Evolutionary conservation across 1,140 invertebrate species (phyloP).

Genomic region (Eubasilissa regina): DNA sequence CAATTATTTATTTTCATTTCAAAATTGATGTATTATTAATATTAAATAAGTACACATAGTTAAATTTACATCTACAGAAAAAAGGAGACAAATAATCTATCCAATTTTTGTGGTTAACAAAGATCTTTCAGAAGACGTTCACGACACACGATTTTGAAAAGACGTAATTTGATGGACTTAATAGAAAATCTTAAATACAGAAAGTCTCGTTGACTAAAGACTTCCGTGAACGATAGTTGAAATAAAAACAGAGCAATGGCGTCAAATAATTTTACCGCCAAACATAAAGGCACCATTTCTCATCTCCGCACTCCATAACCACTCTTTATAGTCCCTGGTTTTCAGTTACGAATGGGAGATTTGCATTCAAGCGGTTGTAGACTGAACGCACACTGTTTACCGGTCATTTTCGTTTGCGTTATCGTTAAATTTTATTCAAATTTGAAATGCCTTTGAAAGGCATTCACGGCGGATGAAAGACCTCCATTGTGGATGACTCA

Average conservation of each 20-base stretch:
- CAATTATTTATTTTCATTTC: too few relatives aligned
- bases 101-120: too few relatives aligned
- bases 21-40: too few relatives aligned
- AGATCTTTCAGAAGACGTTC: too few relatives aligned
- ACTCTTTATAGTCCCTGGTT: slow-evolving; percentile 10
- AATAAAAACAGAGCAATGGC: neutral
- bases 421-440: neutral
- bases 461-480: slow-evolving; percentile 23
- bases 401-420: neutral
- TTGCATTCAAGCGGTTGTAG: neutral
- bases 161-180: too few relatives aligned
- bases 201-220: too few relatives aligned
- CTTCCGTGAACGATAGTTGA: too few relatives aligned
- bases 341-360: slow-evolving; percentile 12
- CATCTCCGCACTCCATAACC: slow-evolving; percentile 9
- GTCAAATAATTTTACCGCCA: slow-evolving; percentile 18
- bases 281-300: neutral
- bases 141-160: too few relatives aligned
- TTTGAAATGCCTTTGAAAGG: slow-evolving; percentile 8
- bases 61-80: too few relatives aligned
- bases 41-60: too few relatives aligned
- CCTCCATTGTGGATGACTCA: neutral
- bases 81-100: too few relatives aligned
- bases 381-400: neutral
- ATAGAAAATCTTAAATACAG: too few relatives aligned